Base-by-base conservation (phyloP, 2,888 invertebrate species). In the Apeira syringaria region DNA sequence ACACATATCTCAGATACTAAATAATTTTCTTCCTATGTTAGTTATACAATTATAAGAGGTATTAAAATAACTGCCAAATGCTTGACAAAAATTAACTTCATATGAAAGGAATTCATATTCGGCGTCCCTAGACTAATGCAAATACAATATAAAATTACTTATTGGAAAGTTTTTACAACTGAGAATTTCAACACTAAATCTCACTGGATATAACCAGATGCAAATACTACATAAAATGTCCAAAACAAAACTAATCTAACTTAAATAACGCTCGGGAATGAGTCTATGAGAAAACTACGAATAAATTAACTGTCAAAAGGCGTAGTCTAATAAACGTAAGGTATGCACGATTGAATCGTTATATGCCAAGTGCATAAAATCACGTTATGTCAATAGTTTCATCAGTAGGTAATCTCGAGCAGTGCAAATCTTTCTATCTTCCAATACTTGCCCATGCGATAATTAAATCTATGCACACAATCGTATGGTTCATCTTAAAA, bases 221-320 rank as follows among this genome's bases (percentile, higher is more conserved):
- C 50, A 22, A 12, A n/a, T n/a, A 55, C 66, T 72, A 71, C 72
- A 76, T 68, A 80, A 79, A 79, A 74, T 56, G 67, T 79, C 74
- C 67, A 81, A 84, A 83, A 74, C 62, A 64, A 64, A 63, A 58
- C 58, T 59, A 73, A 76, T 69, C 69, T 67, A 82, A 78, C 74
- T 71, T 73, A 74, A 63, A 68, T 68, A 59, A 52, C 55, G 63
- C 64, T 56, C 58, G 68, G 61, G 65, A 59, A 71, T 53, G 57
- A 68, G 71, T 68, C 66, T 67, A 68, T 70, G 79, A 80, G 73
- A 72, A 66, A 45, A 46, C 47, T 54, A 47, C 48, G 51, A 48
- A 8, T 27, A 50, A 39, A 52, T 52, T 56, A 54, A 50, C 53
- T 43, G 44, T 49, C 52, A 37, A 35, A 6, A 11, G 7, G 20